phyloP scores from a whole-genome alignment of 1,140 invertebrate species.

The Orchesella cincta region DNA sequence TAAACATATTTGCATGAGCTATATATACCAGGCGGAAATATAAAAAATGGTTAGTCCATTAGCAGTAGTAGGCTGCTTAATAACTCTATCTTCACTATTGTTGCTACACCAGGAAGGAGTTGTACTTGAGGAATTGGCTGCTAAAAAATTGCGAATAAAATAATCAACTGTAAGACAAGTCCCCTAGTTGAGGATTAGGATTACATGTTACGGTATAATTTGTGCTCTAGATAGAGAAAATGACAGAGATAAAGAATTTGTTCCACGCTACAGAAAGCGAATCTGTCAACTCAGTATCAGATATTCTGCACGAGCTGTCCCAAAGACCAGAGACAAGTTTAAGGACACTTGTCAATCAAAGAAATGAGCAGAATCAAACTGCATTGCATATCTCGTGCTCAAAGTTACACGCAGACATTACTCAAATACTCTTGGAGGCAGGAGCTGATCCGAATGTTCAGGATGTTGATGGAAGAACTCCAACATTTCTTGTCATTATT shows the following conservation, averaged over 20 bases:
- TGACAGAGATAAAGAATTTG: neutral
- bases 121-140: too few species aligned
- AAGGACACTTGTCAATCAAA: neutral
- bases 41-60: too few species aligned
- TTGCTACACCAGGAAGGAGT: too few species aligned
- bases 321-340: neutral
- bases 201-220: neutral
- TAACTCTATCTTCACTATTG: too few species aligned
- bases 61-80: too few species aligned
- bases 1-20: too few species aligned
- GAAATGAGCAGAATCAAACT: constrained; percentile 34
- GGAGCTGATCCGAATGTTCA: constrained; percentile 39
- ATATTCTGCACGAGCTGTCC: neutral
- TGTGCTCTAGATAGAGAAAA: neutral
- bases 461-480: constrained; percentile 28
- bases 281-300: neutral
- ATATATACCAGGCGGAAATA: too few species aligned
- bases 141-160: too few species aligned
- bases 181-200: too few species aligned
- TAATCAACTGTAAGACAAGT: too few species aligned
- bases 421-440: constrained; percentile 34
- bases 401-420: constrained; percentile 18
- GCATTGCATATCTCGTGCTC: constrained; percentile 27
- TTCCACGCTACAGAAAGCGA: neutral
- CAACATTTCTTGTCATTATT: constrained; percentile 19